phyloP scores from a whole-genome alignment of 1,140 invertebrate genomes.

The Diachasma alloeum region DNA sequence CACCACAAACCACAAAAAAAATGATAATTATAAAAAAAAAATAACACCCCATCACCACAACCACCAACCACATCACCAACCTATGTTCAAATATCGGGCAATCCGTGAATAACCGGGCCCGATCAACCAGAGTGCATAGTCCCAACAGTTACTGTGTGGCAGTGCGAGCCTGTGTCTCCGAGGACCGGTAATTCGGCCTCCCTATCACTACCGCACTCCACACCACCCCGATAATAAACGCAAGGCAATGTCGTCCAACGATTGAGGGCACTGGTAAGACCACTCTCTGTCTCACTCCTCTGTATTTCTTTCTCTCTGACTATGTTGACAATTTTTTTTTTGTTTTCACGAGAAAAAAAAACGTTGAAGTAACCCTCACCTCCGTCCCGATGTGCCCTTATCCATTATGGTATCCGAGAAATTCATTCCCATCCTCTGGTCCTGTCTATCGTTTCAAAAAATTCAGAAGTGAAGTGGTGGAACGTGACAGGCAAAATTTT shows the following conservation, averaged over 20 bases:
- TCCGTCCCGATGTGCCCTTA: constrained; percentile 25
- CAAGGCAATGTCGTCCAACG: constrained; percentile 61
- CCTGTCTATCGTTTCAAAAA: constrained; percentile 1
- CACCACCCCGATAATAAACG: constrained; percentile 65
- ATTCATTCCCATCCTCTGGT: not conserved
- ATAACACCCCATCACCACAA: constrained; percentile 41
- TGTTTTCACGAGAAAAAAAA: not conserved
- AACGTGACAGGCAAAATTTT: not conserved
- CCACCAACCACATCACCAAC: constrained; percentile 38
- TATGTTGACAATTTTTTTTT: constrained; percentile 27
- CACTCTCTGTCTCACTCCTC: constrained; percentile 43
- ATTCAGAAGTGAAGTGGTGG: not conserved
- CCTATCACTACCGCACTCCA: constrained; percentile 64
- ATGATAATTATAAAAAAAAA: constrained; percentile 18
- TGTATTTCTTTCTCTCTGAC: constrained; percentile 33
- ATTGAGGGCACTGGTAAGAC: constrained; percentile 61
- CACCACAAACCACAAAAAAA: not conserved
- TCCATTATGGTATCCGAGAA: too few relatives aligned
- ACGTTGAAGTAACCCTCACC: not conserved
- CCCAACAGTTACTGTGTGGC: constrained; percentile 66
- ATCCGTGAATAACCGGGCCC: constrained; percentile 41
- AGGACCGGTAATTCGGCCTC: constrained; percentile 65
- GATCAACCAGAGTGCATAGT: constrained; percentile 61
- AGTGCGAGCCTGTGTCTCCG: constrained; percentile 66
- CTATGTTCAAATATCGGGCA: constrained; percentile 35